Conservation (phyloP, 1,140 invertebrate species). For the Drosophila rufa region DNA sequence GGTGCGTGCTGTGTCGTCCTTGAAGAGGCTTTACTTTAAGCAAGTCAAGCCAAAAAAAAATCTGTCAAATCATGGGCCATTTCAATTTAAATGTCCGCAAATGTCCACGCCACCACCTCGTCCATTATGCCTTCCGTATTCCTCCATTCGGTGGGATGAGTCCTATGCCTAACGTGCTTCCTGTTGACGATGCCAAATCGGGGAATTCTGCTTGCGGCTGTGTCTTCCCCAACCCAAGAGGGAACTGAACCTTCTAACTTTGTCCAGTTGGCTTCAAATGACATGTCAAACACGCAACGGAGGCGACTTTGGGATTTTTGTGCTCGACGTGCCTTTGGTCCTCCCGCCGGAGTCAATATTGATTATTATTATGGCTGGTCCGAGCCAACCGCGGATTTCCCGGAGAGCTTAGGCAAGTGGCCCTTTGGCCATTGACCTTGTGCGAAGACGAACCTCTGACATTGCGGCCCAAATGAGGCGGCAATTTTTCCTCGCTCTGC, state of each 20-base stretch:
- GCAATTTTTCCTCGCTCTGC: conserved; percentile 47
- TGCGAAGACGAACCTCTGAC: conserved; percentile 47
- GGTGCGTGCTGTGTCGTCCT: conserved; percentile 48
- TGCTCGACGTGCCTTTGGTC: conserved; percentile 15
- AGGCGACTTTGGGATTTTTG: conserved; percentile 45
- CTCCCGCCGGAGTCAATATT: conserved; percentile 57
- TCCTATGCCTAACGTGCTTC: conserved; percentile 73
- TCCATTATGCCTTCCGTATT: conserved; percentile 41
- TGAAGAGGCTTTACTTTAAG: conserved; percentile 44
- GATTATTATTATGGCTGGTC: conserved; percentile 70
- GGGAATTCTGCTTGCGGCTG: conserved; percentile 14
- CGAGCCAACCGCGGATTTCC: conserved; percentile 71
- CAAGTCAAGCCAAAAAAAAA: conserved; percentile 48
- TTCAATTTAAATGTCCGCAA: conserved; percentile 73
- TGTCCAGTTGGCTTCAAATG: conserved; percentile 64
- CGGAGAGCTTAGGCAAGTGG: conserved; percentile 47
- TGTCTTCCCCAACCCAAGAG: conserved; percentile 3
- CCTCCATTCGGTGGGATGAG: conserved; percentile 20
- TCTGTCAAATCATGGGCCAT: conserved; percentile 63
- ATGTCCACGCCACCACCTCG: conserved; percentile 40
- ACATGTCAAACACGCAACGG: conserved; percentile 78
- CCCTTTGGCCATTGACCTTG: conserved; percentile 64
- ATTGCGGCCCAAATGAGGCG: conserved; percentile 60
- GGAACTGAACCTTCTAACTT: conserved; percentile 32
- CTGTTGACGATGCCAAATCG: conserved; percentile 68